Evolutionary conservation across 2,113 vertebrate genomes (phyloP), one percentile per base, ranked within the genome.

Genomic region (Sebastes schlegelii): DNA sequence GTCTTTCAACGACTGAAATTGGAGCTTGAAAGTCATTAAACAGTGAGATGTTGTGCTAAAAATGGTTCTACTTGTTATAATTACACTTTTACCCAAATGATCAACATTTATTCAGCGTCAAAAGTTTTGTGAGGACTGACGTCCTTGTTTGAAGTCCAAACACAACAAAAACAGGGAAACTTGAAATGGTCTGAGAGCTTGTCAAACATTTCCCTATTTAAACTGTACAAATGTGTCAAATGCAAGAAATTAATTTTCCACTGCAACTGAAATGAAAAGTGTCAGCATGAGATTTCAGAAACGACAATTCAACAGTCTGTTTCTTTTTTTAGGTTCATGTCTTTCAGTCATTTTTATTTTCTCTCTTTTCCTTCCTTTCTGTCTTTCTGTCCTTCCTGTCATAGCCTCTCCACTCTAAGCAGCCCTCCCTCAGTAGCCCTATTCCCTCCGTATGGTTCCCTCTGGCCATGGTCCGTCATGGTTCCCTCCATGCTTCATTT

Each of bases 401-500:
- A 12, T 14, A 5, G 13, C 0, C n/a, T 40, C 54, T 74, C 65
- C 34, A 8, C 68, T 85, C 46, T 17, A 26, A 23, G 49, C 51
- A n/a, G 14, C 81, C 34, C 58, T 71, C 69, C 63, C 26, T 57
- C 67, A 40, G 77, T 62, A 17, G 67, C 77, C 12, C 48, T 51
- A 49, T 16, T 77, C 43, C 42, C 11, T 60, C 65, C 48, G 11
- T 55, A 52, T 68, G 64, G 61, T 57, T 77, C 74, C 85, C 89
- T 61, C 80, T 60, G 82, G 91, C 79, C 54, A 6, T 58, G 65
- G 69, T 66, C 85, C 19, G 90, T 91, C 90, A 92, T 75, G 88
- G 14, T 85, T 90, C 79, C 34, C 77, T 73, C 74, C 84, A 91
- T 72, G 91, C 89, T 87, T 92, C 84, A 88, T 91, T 93, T 91